Evolutionary conservation across 2,113 vertebrate genomes (phyloP).

Genomic region (Mesoclemmys tuberculata): DNA sequence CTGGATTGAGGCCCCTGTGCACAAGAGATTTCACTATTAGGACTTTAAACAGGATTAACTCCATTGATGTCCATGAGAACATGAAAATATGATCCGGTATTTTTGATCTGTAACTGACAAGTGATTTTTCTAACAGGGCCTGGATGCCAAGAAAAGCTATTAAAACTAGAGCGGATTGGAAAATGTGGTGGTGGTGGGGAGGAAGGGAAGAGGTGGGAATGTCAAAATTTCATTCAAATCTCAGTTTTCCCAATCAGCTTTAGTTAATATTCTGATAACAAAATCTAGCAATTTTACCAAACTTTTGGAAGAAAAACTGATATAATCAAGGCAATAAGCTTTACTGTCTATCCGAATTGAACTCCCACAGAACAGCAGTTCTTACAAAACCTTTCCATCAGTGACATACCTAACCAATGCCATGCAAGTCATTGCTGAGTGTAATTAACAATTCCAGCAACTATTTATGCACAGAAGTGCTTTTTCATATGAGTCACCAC

Average conservation of each 20-base stretch:
- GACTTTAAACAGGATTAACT: neutral
- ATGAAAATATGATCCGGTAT: neutral
- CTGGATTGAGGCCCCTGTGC: neutral
- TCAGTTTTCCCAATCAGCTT: neutral
- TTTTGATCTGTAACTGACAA: neutral
- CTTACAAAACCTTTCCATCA: neutral
- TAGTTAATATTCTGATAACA: neutral
- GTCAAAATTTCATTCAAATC: neutral
- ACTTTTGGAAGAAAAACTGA: conserved; percentile 7
- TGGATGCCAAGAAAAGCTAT: neutral
- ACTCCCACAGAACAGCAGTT: neutral
- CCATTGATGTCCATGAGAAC: neutral
- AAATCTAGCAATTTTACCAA: neutral
- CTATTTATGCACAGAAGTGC: neutral
- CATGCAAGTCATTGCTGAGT: conserved; percentile 6
- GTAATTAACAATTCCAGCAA: conserved; percentile 41
- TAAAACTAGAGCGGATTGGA: neutral
- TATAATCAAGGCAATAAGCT: neutral
- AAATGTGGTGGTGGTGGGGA: neutral
- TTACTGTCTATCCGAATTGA: neutral
- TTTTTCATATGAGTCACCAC: conserved; percentile 42
- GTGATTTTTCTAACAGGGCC: neutral
- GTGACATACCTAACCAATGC: neutral
- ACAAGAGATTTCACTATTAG: neutral
- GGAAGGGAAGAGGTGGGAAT: neutral